Base-by-base conservation (phyloP, 2,888 invertebrate genomes). In the Stenotaenia linearis region DNA sequence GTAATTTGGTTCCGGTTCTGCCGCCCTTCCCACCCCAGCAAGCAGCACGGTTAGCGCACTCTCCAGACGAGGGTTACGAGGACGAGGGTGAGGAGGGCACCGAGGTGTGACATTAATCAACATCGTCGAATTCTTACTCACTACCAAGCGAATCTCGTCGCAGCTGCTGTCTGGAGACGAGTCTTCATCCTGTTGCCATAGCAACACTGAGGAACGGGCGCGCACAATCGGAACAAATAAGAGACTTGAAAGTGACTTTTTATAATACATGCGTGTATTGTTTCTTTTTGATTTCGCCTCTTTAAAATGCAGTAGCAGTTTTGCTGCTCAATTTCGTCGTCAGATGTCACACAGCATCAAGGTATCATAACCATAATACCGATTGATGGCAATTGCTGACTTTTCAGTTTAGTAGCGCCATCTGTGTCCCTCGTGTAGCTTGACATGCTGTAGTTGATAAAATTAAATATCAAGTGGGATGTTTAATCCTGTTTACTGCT, bases 31-130 rank as follows among this genome's bases (percentile, higher is more conserved):
- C 81, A 23, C 75, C 81, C 61, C 80, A 78, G 28, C 81, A 81
- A 56, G 76, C 81, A 75, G 77, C 79, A 69, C 81, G 79, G 35
- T 79, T 80, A 50, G 79, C 79, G 50, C 80, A 81, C 75, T 81
- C 81, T 32, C 93, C 94, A 45, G 94, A 94, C 85, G 94, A 94
- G 86, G 94, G 94, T 21, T 94, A 94, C 86, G 94, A 93, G 79
- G 94, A 94, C 50, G 94, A 94, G 83, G 89, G 87, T 32, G 88
- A 87, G 77, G 90, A 90, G 84, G 90, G 91, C 81, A 90, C 90
- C 84, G 92, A 91, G 85, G 91, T 91, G 87, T 91, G 91, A 91
- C 79, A 28, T 28, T 45, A 40, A 21, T 28, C 78, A 50, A 28
- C 78, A 56, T 30, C 61, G 56, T 28, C 61, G 30, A 30, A 28